Conservation (phyloP, 2,113 vertebrate species). For the Atlantisia rogersi region DNA sequence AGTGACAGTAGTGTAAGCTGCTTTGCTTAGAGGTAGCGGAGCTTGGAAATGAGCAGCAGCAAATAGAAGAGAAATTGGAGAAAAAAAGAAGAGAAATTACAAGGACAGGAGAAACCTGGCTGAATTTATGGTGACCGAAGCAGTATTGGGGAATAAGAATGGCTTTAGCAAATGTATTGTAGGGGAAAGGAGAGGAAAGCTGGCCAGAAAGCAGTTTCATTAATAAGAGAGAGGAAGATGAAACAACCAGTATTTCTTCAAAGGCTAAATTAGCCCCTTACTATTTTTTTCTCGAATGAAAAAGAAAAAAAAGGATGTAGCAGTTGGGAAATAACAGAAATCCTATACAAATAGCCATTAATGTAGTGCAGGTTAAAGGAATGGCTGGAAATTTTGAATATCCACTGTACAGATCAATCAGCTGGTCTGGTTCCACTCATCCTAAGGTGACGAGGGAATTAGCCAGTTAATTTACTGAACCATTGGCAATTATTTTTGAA, state of each 20-base stretch:
- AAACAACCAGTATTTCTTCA: background rate
- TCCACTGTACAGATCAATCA: background rate
- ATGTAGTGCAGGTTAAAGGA: background rate
- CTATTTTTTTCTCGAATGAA: background rate
- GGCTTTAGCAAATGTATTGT: background rate
- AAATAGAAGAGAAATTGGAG: background rate
- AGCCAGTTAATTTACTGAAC: conserved; percentile 55
- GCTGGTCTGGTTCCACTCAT: background rate
- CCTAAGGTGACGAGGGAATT: conserved; percentile 45
- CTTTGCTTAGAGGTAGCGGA: background rate
- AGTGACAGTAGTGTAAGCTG: background rate
- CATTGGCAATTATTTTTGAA: conserved; percentile 64
- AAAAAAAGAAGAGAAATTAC: background rate
- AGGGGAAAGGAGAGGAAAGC: background rate
- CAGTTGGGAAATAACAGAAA: background rate
- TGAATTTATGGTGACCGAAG: conserved; percentile 13
- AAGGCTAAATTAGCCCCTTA: background rate
- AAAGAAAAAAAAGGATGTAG: background rate
- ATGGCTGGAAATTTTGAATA: background rate
- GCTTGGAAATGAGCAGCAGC: background rate
- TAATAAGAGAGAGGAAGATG: background rate
- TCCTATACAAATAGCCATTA: background rate
- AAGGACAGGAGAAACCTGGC: background rate
- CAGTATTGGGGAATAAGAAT: background rate
- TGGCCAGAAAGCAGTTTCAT: background rate